These are phyloP conservation scores for Osmerus mordax DNA, from an alignment of 2,113 vertebrate species.

Conservation along the genomic window DNA sequence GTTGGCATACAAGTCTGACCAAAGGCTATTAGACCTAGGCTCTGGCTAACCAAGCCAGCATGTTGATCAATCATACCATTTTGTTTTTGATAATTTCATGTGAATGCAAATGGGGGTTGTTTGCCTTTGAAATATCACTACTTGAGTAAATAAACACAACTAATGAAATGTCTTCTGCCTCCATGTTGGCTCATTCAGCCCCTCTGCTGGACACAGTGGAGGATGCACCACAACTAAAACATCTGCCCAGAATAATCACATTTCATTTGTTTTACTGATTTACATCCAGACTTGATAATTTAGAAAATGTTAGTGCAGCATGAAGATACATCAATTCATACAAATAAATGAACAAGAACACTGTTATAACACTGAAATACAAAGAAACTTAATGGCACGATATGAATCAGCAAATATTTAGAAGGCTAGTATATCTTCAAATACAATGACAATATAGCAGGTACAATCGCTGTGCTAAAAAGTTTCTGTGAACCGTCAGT, in stretches of 20 bases:
- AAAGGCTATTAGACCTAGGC: slow-evolving; percentile 13
- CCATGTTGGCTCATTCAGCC: background rate
- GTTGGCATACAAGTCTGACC: slow-evolving; percentile 17
- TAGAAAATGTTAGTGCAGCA: slow-evolving; percentile 9
- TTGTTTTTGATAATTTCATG: slow-evolving; percentile 34
- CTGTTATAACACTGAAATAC: background rate
- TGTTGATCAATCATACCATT: slow-evolving; percentile 24
- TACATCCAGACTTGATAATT: background rate
- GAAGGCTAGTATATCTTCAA: background rate
- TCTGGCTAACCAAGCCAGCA: slow-evolving; percentile 8
- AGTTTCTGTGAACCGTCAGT: background rate
- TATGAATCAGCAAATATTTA: background rate
- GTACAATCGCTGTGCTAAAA: background rate
- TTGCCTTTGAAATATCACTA: slow-evolving; percentile 57
- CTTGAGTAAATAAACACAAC: slow-evolving; percentile 62
- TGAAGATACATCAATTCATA: background rate
- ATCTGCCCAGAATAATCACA: background rate
- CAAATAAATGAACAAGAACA: background rate
- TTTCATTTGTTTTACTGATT: slow-evolving; percentile 44
- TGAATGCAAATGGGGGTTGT: slow-evolving; percentile 44
- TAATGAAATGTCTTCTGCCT: slow-evolving; percentile 29
- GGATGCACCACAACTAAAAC: no score
- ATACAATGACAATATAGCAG: background rate
- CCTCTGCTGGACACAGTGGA: no score
- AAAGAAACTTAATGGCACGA: background rate